phyloP scores from a whole-genome alignment of 2,113 vertebrate species.

The Otocyon megalotis region DNA sequence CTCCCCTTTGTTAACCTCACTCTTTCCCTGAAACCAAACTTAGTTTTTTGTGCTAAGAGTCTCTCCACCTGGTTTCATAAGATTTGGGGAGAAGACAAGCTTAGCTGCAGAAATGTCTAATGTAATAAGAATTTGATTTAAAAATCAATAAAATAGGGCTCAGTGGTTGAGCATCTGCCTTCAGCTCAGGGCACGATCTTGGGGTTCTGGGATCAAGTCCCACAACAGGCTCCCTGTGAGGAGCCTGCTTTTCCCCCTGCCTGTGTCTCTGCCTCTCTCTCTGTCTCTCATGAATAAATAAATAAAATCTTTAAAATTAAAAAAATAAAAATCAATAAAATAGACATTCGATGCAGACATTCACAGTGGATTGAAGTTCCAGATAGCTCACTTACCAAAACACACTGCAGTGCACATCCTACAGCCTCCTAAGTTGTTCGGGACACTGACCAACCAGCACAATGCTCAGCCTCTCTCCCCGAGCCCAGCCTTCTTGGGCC shows the following conservation, averaged over 20 bases:
- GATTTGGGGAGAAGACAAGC: background rate
- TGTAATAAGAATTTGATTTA: background rate
- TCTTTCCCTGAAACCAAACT: background rate
- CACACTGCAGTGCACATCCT: rapidly evolving
- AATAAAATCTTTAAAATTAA: no score
- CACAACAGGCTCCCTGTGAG: no score
- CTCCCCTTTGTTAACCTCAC: no score
- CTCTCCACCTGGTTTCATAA: background rate
- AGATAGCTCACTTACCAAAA: no score
- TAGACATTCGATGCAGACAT: rapidly evolving
- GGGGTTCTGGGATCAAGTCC: no score
- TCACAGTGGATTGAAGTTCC: background rate
- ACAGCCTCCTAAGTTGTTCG: background rate
- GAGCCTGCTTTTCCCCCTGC: no score
- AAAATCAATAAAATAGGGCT: background rate
- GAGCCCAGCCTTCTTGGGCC: background rate
- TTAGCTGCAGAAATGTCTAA: no score
- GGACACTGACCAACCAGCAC: rapidly evolving
- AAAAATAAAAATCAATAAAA: background rate
- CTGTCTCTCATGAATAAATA: no score
- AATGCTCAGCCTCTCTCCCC: rapidly evolving
- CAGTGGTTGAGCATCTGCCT: no score
- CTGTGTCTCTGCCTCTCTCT: no score
- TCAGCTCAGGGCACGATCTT: no score
- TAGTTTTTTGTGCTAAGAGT: background rate